Evolutionary conservation across 2,797 vertebrate genomes (phyloP).

Genomic region (Chelonia mydas): DNA sequence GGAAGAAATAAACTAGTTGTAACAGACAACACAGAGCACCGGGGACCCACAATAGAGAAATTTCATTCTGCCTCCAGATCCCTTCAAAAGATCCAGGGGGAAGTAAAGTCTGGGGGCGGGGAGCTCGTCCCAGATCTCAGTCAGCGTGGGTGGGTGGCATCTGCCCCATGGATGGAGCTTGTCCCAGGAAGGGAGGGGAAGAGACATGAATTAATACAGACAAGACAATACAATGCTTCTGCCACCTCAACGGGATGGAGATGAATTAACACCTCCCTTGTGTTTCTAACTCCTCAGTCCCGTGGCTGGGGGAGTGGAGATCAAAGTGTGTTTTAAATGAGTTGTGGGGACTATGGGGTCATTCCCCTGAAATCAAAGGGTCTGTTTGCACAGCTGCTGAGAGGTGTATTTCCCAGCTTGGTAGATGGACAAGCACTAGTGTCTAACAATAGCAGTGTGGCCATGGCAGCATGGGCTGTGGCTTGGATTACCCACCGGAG

Average conservation of each 20-base stretch:
- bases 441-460: fast-evolving
- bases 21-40: not conserved
- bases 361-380: not conserved
- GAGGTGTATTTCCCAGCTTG: too few species aligned
- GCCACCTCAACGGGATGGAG: too few species aligned
- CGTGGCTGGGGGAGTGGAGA: not conserved
- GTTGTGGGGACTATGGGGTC: too few species aligned
- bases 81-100: not conserved
- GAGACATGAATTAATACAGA: not conserved
- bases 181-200: not conserved
- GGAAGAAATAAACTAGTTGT: not conserved
- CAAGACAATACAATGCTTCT: not conserved
- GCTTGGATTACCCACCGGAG: not conserved
- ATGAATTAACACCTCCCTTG: too few species aligned
- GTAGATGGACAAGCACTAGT: too few species aligned
- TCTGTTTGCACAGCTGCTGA: not conserved
- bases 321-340: not conserved
- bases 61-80: not conserved
- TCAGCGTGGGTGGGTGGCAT: not conserved
- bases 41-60: not conserved
- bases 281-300: not conserved
- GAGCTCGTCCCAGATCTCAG: too few species aligned
- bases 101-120: not conserved
- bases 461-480: too few species aligned
- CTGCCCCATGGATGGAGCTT: not conserved